Percentiles rank a stretch among this genome's conserved stretches.
These are phyloP conservation scores for Paratrypauchen microcephalus DNA, from an alignment of 2,797 vertebrate genomes.

Conservation along the genomic window DNA sequence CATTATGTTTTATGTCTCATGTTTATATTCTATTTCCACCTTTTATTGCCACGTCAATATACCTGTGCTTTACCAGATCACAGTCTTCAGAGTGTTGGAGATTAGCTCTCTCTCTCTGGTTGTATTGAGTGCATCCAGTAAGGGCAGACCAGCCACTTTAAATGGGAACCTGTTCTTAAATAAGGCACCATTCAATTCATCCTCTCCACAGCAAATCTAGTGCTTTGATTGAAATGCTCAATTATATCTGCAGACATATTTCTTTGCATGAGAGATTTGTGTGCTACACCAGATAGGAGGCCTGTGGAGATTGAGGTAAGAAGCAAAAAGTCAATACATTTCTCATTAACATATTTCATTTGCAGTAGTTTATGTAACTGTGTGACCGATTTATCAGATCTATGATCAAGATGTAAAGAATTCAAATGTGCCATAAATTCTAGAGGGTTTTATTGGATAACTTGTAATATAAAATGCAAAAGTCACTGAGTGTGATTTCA, in stretches of 20 bases:
- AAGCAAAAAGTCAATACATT: background rate
- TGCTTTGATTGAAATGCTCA: background rate
- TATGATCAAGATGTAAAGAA: background rate
- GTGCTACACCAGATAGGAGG: background rate
- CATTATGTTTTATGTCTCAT: too few species aligned
- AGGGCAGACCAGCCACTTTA: background rate
- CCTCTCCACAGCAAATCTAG: background rate
- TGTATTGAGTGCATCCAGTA: too few species aligned
- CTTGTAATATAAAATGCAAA: background rate
- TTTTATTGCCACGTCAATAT: too few species aligned
- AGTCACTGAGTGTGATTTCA: background rate
- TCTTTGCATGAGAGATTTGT: background rate
- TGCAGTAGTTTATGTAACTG: background rate
- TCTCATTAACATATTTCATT: background rate
- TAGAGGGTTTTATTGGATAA: background rate
- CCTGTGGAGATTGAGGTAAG: background rate
- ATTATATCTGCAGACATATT: slow-evolving; percentile 5
- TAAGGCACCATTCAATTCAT: background rate
- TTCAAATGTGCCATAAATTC: background rate
- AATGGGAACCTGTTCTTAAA: background rate
- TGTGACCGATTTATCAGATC: background rate
- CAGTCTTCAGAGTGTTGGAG: too few species aligned
- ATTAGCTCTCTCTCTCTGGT: too few species aligned
- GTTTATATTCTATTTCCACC: too few species aligned
- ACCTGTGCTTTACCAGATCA: too few species aligned